Base-by-base conservation (phyloP, 2,888 invertebrate genomes). In the Reticulitermes lucifugus region DNA sequence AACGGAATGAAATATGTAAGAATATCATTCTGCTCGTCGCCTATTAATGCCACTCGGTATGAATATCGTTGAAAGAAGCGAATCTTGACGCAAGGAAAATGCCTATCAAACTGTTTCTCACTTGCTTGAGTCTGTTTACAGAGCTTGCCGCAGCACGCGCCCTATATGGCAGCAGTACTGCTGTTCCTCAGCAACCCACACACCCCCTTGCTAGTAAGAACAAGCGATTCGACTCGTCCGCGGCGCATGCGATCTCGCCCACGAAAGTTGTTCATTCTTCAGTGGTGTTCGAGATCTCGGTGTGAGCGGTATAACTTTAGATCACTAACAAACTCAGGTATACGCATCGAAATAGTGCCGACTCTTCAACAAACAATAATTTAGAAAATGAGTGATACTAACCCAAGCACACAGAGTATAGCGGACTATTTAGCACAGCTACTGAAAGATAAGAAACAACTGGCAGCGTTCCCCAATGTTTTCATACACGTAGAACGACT, bases 341-440 rank as follows among this genome's bases (percentile, higher is more conserved):
- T 73, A 77, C 73, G 84, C 83, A 79, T 84, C 83, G 80, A 79
- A 80, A 83, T 71, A 73, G 75, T 75, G 75, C 77, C 77, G 84
- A 55, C 21, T 65, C 3, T 25, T 9, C 65, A 65, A 65, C 60
- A 60, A 41, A 71, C 25, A 83, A 29, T 83, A 83, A 81, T 85
- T 35, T 29, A 75, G 51, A 71, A 88, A 86, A 88, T 88, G 88
- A 87, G 88, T 87, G 88, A 88, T 83, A 87, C 87, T 82, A 88
- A 88, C 88, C 88, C 95, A 90, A 96, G 96, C 92, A 97, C 97
- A 93, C 97, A 98, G 92, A 98, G 97, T 94, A 97, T 98, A 94
- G 98, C 99, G 93, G 99, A 99, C 94, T 99, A 99, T 94, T 95
- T 99, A 94, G 98, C 99, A 92, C 99, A 99, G 94, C 95, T 99